Evolutionary conservation across 2,113 vertebrate genomes (phyloP).

Genomic region (Passer montanus): DNA sequence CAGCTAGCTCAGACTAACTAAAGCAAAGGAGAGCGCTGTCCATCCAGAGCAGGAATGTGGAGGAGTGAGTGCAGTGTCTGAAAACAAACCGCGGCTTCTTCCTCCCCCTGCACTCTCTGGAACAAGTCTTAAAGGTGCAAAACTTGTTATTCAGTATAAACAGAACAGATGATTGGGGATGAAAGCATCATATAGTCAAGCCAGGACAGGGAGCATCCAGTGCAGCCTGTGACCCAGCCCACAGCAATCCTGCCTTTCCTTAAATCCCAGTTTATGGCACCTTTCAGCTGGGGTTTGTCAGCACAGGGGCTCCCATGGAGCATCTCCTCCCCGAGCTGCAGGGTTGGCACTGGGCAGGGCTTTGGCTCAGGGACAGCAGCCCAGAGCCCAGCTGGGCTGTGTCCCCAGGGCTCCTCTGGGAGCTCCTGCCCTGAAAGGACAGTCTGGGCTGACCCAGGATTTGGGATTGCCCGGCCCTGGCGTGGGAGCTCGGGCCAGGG

Average conservation of each 20-base stretch:
- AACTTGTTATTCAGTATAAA: too few relatives aligned
- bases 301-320: neutral
- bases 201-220: too few relatives aligned
- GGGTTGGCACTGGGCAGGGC: accelerated
- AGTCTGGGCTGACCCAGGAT: neutral
- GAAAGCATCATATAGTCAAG: too few relatives aligned
- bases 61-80: too few relatives aligned
- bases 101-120: too few relatives aligned
- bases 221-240: neutral
- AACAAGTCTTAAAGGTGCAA: too few relatives aligned
- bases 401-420: neutral
- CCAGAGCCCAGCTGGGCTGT: accelerated
- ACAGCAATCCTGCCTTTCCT: accelerated
- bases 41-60: too few relatives aligned
- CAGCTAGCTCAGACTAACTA: too few relatives aligned
- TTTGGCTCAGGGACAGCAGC: neutral
- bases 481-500: neutral
- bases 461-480: neutral
- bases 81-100: too few relatives aligned
- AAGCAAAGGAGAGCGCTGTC: too few relatives aligned
- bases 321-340: neutral
- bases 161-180: too few relatives aligned
- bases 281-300: neutral
- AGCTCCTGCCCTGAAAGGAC: accelerated
- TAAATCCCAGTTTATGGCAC: accelerated